phyloP scores from a whole-genome alignment of 2,888 invertebrate genomes.

The Luffia ferchaultella region DNA sequence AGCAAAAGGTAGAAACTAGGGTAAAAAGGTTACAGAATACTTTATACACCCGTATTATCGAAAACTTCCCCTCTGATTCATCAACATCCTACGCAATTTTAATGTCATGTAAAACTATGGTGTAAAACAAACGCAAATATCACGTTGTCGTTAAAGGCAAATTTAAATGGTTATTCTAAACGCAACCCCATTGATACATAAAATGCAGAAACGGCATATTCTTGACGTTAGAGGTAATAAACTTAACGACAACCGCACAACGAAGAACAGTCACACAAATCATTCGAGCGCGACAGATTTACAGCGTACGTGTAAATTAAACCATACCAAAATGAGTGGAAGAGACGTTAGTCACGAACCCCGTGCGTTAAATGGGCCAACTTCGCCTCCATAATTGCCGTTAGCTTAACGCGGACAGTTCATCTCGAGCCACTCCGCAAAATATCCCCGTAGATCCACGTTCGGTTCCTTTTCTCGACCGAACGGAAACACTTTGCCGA shows the following conservation, averaged over 20 bases:
- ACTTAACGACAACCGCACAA: not conserved
- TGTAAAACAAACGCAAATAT: no score
- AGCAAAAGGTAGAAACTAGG: no score
- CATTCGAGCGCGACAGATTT: not conserved
- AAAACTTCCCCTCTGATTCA: no score
- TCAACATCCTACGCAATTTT: no score
- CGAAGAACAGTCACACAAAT: not conserved
- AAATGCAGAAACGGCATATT: no score
- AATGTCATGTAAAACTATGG: no score
- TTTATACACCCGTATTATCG: no score
- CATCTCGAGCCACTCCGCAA: not conserved
- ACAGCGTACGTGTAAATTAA: not conserved
- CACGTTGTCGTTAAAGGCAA: no score
- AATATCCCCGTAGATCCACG: not conserved
- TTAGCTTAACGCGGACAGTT: constrained; percentile 8
- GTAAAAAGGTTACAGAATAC: no score
- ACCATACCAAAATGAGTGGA: not conserved
- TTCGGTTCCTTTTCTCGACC: not conserved
- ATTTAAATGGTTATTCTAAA: no score
- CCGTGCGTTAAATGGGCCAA: constrained; percentile 31
- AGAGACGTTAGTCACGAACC: constrained; percentile 14
- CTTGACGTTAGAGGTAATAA: no score
- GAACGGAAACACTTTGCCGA: constrained; percentile 38
- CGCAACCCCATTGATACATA: no score
- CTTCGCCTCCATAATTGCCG: constrained; percentile 39